Base-by-base conservation (phyloP, 2,888 invertebrate species). In the Gnatocerus cornutus region DNA sequence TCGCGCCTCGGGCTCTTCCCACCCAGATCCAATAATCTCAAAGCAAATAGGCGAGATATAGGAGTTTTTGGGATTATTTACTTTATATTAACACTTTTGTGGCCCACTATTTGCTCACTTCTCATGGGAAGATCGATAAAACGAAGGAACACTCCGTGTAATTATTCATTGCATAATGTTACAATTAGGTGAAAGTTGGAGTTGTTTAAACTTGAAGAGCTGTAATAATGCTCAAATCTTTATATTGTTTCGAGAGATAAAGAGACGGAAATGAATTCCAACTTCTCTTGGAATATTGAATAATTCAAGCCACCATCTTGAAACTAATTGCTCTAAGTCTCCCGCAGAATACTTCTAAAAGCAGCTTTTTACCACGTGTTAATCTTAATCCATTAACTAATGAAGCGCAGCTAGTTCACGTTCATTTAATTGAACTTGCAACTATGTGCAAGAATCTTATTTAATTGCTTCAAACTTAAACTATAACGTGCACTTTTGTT, bases 71-170 rank as follows among this genome's bases (percentile, higher is more conserved):
- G 41, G 41, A 5, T n/a, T 41, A 41, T 41, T 52, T 52, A 30
- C 30, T 52, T 52, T 52, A 14, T 29, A 33, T 52, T 52, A 30
- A 52, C 52, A 41, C 41, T 41, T 41, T 13, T 41, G 41, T 41
- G 41, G 12, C 12, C n/a, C 37, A n/a, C 37, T 37, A 7, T 37
- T 37, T 37, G 37, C 41, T 41, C 41, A 12, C 10, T 12, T 41
- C 41, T 41, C 41, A 41, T 41, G 41, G 41, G 41, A 41, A 41
- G 10, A 41, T 41, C 16, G 14, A 48, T 16, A 27, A 48, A 48
- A 48, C 27, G 27, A 48, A 48, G 48, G 33, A 10, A 30, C 2
- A 1, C 21, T 21, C 21, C 21, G 21, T 21, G 21, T 21, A 21
- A 21, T 21, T 21, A 21, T 21, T 21, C 21, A 4, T 21, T 21